Percentiles rank a stretch among this genome's conserved stretches.
phyloP scores from a whole-genome alignment of 2,113 vertebrate genomes.

The Urocitellus parryii region DNA sequence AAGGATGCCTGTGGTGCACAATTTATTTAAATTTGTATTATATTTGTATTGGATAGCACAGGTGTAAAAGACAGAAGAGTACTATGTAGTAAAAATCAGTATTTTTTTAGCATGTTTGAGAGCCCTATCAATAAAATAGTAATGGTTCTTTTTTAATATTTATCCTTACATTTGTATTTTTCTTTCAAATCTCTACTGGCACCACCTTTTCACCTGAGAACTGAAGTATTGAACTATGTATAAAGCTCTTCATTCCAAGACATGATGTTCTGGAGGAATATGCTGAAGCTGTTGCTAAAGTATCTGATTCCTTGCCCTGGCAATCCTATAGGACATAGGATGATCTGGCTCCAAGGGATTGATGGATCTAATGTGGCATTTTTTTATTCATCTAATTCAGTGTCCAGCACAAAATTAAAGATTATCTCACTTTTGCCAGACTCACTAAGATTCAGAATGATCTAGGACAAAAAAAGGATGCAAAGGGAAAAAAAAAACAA shows the following conservation, averaged over 20 bases:
- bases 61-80: neutral
- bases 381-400: conserved; percentile 13
- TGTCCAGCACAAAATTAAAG: neutral
- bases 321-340: neutral
- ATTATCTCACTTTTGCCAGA: neutral
- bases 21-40: neutral
- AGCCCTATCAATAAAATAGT: neutral
- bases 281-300: neutral
- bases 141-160: conserved; percentile 43
- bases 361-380: neutral
- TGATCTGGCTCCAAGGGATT: neutral
- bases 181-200: conserved; percentile 15
- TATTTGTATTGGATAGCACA: conserved; percentile 8
- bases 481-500: neutral
- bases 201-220: conserved; percentile 36
- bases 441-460: neutral
- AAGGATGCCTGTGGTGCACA: neutral
- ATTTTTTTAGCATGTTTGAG: conserved; percentile 26
- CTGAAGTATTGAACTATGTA: conserved; percentile 22
- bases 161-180: conserved; percentile 32
- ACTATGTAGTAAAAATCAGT: neutral
- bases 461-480: neutral
- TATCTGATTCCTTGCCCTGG: neutral
- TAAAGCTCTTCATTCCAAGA: conserved; percentile 37
- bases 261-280: neutral